Base-by-base conservation (phyloP, 92 coral and sea anemone species). In the Palythoa heliodiscus region DNA sequence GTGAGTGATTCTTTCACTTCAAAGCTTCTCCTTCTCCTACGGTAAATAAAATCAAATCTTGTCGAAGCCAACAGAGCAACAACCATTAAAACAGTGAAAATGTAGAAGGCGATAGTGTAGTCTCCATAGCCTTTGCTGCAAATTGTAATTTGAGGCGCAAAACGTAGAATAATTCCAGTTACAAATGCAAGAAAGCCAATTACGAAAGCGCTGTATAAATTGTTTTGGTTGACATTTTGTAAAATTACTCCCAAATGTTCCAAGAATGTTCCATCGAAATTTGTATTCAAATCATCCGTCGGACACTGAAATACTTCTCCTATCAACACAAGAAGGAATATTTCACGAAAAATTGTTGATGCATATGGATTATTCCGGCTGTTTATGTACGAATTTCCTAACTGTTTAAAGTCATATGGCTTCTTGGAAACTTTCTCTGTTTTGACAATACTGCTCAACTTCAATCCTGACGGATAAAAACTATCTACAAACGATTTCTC, bases 241-340 rank as follows among this genome's bases (percentile, higher is more conserved):
- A 88, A 84, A 24, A 94, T 78, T 9, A 94, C 98, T n/a, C 93
- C 95, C 38, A 94, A 75, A 73, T 93, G 95, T 61, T 94, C 98
- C 82, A 94, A 52, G 71, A 92, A 92, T 11, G 98, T 94, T 17
- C 98, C 98, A 78, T 92, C 98, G 68, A 87, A 90, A 60, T 94
- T 95, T 11, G 91, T 90, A 76, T 94, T 92, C 4, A 94, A 68
- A 61, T 94, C 98, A 55, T 94, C 98, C 12, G 95, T 94, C 0
- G 98, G 93, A 24, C 95, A 85, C 86, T 92, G 95, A 43, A 94
- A 85, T 8, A 94, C n/a, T 87, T 86, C 93, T 37, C 98, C 95
- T 0, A 85, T 66, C 48, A 94, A 78, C 13, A 92, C 93, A 16
- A 94, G 70, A 66, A 94, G 76, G 39, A 94, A 89, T 1, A 90